Evolutionary conservation across 1,140 invertebrate genomes (phyloP), one percentile per base, ranked within the genome.

Genomic region (Thaumatotibia leucotreta): DNA sequence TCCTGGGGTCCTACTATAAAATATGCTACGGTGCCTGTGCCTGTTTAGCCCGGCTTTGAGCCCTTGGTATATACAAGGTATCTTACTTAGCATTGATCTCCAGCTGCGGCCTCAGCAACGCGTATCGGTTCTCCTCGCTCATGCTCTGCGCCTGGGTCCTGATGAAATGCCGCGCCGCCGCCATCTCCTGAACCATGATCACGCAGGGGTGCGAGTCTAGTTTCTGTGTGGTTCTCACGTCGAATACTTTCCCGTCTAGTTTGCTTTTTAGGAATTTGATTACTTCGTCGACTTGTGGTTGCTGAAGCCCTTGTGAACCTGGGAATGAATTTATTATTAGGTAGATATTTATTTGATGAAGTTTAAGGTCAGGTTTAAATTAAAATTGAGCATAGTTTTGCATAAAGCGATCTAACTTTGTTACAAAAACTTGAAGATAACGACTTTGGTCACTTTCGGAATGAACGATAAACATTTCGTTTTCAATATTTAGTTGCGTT

Each of bases 121-220:
- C 94, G 80, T 95, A 98, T 75, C 97, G 93, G 78, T 97, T 96
- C 73, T 98, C 97, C 75, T 98, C 96, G 0, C 94, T 94, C 27
- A 98, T 91, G 74, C 95, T 94, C 79, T 97, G 95, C 61, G 96
- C 94, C 77, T 98, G 97, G 3, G 97, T 98, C 54, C 96, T 93
- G 64, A 99, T 95, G 77, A 99, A 99, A 88, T 99, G 98, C 67
- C 98, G 92, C 0, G 98, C 98, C 8, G 97, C 96, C 0, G 96
- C 97, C 97, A 99, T 99, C 89, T 99, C 98, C 77, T 97, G 95
- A 0, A 99, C 96, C 1, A 97, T 98, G 0, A 99, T 94, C 0
- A 98, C 96, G 86, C 97, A 99, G 0, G 98, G 98, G 92, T 99
- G 97, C 1, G 94, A 93, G 66, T 97, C 96, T 14, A 99, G 87